Percentiles rank a stretch among this genome's conserved stretches.
phyloP scores from a whole-genome alignment of 2,113 vertebrate genomes.

The Bufo gargarizans region DNA sequence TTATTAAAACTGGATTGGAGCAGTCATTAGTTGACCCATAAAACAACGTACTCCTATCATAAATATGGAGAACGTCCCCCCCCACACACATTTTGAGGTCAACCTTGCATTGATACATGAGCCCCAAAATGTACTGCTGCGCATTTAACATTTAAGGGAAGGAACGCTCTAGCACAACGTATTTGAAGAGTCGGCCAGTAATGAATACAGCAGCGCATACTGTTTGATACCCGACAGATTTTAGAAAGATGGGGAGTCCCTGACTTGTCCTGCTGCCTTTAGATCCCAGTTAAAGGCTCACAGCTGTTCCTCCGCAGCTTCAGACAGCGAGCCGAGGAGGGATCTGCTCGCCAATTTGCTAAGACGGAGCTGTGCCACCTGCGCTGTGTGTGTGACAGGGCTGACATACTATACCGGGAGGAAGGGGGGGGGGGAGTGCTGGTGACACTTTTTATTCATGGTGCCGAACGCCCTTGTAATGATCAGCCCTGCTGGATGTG shows the following conservation, averaged over 20 bases:
- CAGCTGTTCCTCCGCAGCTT: constrained; percentile 85
- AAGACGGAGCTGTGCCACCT: constrained; percentile 81
- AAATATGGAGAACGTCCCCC: neutral
- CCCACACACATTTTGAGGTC: neutral
- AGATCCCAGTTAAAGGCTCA: constrained; percentile 83
- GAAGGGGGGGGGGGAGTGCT: constrained; percentile 80
- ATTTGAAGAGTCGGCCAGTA: constrained; percentile 16
- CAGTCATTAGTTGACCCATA: neutral
- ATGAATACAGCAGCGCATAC: constrained; percentile 21
- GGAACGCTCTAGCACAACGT: neutral
- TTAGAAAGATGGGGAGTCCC: constrained; percentile 63
- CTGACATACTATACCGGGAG: constrained; percentile 84
- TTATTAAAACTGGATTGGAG: neutral
- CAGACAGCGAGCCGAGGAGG: constrained; percentile 75
- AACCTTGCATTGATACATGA: neutral
- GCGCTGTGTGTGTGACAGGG: constrained; percentile 85
- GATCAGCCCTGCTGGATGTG: constrained; percentile 85
- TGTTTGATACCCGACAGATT: constrained; percentile 38
- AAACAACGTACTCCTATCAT: neutral
- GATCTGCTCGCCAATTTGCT: constrained; percentile 85
- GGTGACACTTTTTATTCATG: constrained; percentile 87
- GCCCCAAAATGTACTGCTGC: neutral
- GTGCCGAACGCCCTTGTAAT: constrained; percentile 86
- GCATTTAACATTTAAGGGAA: neutral
- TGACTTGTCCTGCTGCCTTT: constrained; percentile 39